phyloP scores from a whole-genome alignment of 2,888 invertebrate genomes.

The Theretra japonica region DNA sequence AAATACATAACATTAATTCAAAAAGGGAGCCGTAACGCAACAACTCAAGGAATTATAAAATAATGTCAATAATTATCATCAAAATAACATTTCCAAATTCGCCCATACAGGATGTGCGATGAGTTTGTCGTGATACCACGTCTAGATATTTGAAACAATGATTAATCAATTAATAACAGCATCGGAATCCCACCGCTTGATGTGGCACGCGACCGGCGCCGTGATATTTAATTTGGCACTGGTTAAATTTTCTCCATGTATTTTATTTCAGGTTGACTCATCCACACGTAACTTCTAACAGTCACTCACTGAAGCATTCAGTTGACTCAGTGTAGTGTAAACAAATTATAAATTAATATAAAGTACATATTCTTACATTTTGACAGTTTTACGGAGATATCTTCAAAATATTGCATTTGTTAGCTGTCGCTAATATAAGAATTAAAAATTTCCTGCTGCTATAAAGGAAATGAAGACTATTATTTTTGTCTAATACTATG shows the following conservation, averaged over 20 bases:
- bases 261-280: constrained; percentile 66
- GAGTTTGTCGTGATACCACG: background rate
- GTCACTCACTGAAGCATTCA: constrained; percentile 70
- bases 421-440: too few species aligned
- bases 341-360: constrained; percentile 33
- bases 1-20: too few species aligned
- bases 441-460: too few species aligned
- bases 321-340: constrained; percentile 63
- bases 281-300: constrained; percentile 48
- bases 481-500: too few species aligned
- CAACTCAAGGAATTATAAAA: too few species aligned
- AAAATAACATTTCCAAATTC: too few species aligned
- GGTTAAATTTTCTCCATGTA: constrained; percentile 55
- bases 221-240: constrained; percentile 50
- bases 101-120: background rate
- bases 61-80: background rate
- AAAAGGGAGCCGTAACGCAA: too few species aligned
- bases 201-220: constrained; percentile 37
- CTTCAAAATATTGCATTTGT: background rate
- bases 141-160: background rate
- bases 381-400: constrained; percentile 5
- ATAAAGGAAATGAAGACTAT: too few species aligned
- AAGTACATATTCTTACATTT: background rate
- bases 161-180: constrained; percentile 30
- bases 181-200: constrained; percentile 31